Conservation (phyloP, 2,113 vertebrate genomes). For the Ictalurus punctatus region DNA sequence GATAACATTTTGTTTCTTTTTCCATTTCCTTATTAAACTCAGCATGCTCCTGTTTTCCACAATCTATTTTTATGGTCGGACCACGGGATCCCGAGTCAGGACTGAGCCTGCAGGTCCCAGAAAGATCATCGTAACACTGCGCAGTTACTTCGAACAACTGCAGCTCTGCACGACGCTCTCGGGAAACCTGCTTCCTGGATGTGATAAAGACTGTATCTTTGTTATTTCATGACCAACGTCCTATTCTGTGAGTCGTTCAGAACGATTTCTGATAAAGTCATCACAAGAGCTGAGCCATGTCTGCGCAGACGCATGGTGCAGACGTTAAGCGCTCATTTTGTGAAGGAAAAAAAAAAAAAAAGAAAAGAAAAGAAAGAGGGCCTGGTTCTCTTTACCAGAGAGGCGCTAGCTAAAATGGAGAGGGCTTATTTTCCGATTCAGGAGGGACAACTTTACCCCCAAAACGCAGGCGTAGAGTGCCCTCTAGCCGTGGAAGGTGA, state of each 20-base stretch:
- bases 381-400: constrained; percentile 48
- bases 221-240: background rate
- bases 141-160: constrained; percentile 9
- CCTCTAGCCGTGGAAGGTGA: constrained; percentile 82
- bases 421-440: constrained; percentile 49
- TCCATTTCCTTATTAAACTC: constrained; percentile 62
- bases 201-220: background rate
- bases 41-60: constrained; percentile 71
- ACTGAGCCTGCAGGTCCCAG: constrained; percentile 61
- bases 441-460: constrained; percentile 2
- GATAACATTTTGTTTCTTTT: constrained; percentile 37
- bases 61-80: constrained; percentile 71
- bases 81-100: constrained; percentile 56
- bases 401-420: constrained; percentile 71
- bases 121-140: constrained; percentile 1
- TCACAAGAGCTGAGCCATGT: background rate
- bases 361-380: background rate
- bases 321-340: constrained; percentile 68
- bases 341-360: constrained; percentile 24
- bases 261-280: constrained; percentile 11
- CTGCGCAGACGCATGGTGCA: constrained; percentile 15
- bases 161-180: background rate
- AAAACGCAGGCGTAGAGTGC: constrained; percentile 82
- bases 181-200: background rate
- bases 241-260: background rate